Evolutionary conservation across 2,797 vertebrate species (phyloP), one percentile per base, ranked within the genome.

Genomic region (Muraenolepis orangiensis): DNA sequence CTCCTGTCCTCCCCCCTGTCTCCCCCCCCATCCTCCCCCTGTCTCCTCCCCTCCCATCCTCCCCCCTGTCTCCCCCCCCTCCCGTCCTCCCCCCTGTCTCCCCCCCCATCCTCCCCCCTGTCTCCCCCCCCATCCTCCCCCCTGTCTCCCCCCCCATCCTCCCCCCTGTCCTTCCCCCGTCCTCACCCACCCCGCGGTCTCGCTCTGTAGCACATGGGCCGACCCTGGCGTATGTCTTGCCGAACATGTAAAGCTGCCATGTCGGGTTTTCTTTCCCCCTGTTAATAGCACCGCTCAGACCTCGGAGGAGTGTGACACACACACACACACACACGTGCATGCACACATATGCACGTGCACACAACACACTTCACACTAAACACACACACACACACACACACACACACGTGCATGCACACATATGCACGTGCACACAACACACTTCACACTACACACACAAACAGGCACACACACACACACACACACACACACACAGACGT

Each of bases 221-320:
- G 79, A 38, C 85, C 87, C n/a, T n/a, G n/a, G n/a, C n/a, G 79
- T 82, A 85, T 81, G 84, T 82, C 51, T 28, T 2, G 26, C 42
- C 30, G 40, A 71, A 51, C 42, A 38, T 64, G n/a, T 64, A 64
- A 64, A 64, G n/a, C 23, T 64, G 57, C 6, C 57, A 13, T 61
- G 20, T 23, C n/a, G 51, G 51, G 20, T 23, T 61, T 61, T 10
- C 23, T 61, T 10, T 6, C 20, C 32, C 7, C 7, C 7, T 23
- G n/a, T 61, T 61, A 23, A 26, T 61, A 61, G 51, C 23, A 14
- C 23, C n/a, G 0, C 57, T 26, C 23, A 2, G 51, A n/a, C 51
- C 6, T 57, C n/a, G n/a, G 1, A n/a, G 20, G 57, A 64, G n/a
- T 64, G 57, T 26, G 57, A 51, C 74, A 72, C 74, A 78, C 82